Evolutionary conservation across 1,140 invertebrate species (phyloP), one percentile per base, ranked within the genome.

Genomic region (Panulirus ornatus): DNA sequence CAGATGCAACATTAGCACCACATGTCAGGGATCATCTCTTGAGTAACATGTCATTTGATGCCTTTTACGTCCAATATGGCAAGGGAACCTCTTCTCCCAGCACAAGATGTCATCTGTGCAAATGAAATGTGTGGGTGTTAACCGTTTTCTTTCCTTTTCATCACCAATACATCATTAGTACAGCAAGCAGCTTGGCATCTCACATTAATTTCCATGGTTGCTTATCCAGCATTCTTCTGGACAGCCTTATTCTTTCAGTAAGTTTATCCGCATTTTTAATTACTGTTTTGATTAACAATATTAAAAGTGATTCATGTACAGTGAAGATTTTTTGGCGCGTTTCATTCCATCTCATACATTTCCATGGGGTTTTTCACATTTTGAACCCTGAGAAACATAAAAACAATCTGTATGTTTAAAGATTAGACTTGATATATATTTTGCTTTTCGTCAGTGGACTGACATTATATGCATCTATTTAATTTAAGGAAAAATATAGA

Each of bases 61-160:
- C 98, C 94, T n/a, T 99, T 99, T 94, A 99, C 99, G 14, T 97
- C 98, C 79, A 99, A 99, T 94, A 99, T n/a, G 98, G 98, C 99
- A 99, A 95, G 97, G 97, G 92, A 96, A 96, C 92, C 95, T 99
- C 42, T 99, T 99, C 94, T 96, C 94, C 34, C 95, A 96, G 71
- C 97, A 99, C 93, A 94, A 96, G 91, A 96, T 98, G 94, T 96
- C 96, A 22, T 96, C 97, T 58, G 95, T 99, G 92, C 98, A 99
- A 95, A 99, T 99, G 98, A 99, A 99, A 98, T 98, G 97, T 93
- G n/a, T n/a, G n/a, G 97, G 97, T 27, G 98, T 99, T 0, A 99
- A 99, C 94, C 95, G 99, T 90, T 99, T 99, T 94, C 99, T 98
- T 0, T 97, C 97, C 93, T 94, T 99, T 70, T 96, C n/a, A n/a